Conservation (phyloP, 2,113 vertebrate genomes). For the Petromus typicus region DNA sequence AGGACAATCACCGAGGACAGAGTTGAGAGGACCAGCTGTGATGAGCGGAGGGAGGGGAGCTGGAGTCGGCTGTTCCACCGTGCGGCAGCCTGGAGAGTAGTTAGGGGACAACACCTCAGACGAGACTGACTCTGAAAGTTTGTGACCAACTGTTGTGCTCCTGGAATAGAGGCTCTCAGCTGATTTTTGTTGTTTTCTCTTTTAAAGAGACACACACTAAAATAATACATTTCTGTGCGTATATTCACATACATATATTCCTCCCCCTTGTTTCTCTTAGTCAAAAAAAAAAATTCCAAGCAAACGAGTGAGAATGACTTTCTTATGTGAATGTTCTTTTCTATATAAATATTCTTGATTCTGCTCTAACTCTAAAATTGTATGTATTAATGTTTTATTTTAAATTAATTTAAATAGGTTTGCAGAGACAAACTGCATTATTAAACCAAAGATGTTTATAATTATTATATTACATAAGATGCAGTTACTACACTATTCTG, state of each 20-base stretch:
- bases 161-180: not conserved
- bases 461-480: slow-evolving; percentile 1
- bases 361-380: slow-evolving; percentile 26
- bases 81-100: not conserved
- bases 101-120: not conserved
- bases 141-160: not conserved
- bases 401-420: slow-evolving; percentile 19
- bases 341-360: not conserved
- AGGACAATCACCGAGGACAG: not conserved
- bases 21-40: not conserved
- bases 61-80: not conserved
- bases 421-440: slow-evolving; percentile 1
- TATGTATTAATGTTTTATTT: not conserved
- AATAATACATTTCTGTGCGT: not conserved
- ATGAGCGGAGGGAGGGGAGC: rapidly evolving
- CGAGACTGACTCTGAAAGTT: not conserved
- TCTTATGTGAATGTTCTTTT: not conserved
- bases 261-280: not conserved
- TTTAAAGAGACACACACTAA: not conserved
- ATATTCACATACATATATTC: not conserved
- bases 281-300: not conserved
- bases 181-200: not conserved
- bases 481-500: not conserved
- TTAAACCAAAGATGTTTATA: not conserved
- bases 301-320: slow-evolving; percentile 17